Conservation (phyloP, 1,140 invertebrate species). For the Nomia melanderi region DNA sequence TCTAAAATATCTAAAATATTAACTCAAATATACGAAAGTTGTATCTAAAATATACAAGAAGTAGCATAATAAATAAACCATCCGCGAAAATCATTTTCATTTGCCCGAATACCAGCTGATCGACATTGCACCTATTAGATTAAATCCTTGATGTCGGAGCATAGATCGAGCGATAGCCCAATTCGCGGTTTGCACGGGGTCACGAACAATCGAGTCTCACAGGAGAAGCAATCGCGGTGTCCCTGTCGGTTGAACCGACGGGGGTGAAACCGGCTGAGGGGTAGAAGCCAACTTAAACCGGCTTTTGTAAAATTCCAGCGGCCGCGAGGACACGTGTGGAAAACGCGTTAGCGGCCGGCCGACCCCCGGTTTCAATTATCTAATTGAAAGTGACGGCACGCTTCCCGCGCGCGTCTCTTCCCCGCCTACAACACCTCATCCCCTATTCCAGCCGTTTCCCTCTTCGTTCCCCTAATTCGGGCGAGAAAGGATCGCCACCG, state of each 20-base stretch:
- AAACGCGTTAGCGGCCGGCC: constrained; percentile 43
- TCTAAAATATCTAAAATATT: too few relatives aligned
- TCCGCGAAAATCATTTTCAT: neutral
- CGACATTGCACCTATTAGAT: constrained; percentile 7
- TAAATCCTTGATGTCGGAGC: constrained; percentile 27
- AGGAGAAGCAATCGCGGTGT: constrained; percentile 30
- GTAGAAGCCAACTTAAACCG: constrained; percentile 53
- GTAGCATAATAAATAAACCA: too few relatives aligned
- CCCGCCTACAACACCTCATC: constrained; percentile 5
- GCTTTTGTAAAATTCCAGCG: constrained; percentile 68
- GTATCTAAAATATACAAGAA: too few relatives aligned
- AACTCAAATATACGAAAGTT: too few relatives aligned
- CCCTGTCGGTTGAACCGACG: neutral
- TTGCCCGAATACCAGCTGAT: neutral
- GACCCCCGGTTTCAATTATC: constrained; percentile 71
- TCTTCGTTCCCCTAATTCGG: constrained; percentile 14
- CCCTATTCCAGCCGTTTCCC: constrained; percentile 22
- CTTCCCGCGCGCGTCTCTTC: neutral
- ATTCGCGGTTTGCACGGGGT: constrained; percentile 6
- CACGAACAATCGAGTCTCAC: constrained; percentile 48
- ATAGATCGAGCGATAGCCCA: constrained; percentile 34
- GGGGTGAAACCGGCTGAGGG: too few relatives aligned
- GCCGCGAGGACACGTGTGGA: constrained; percentile 60
- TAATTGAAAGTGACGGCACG: constrained; percentile 74
- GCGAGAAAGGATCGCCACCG: constrained; percentile 12